Conservation (phyloP, 1,140 invertebrate genomes). For the Nymphalis io region DNA sequence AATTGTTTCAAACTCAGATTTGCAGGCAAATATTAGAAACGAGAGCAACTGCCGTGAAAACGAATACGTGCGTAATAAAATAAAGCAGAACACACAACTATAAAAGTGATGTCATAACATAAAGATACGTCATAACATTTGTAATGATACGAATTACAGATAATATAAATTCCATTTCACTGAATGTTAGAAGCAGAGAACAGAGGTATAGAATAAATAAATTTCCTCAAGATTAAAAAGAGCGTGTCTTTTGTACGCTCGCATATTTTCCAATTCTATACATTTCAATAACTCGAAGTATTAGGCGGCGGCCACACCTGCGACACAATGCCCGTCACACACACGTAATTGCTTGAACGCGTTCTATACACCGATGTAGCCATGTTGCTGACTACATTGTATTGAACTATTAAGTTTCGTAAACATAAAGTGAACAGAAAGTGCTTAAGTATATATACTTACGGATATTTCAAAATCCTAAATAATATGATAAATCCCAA, state of each 20-base stretch:
- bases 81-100: too few species aligned
- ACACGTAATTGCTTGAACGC: conserved; percentile 14
- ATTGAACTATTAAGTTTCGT: background rate
- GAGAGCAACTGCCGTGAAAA: too few species aligned
- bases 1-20: too few species aligned
- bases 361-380: background rate
- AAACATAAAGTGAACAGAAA: too few species aligned
- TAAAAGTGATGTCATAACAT: too few species aligned
- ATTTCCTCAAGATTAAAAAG: background rate
- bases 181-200: background rate
- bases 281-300: conserved; percentile 17
- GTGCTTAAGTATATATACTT: too few species aligned
- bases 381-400: background rate
- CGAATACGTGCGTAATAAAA: too few species aligned
- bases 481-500: too few species aligned
- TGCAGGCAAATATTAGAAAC: too few species aligned
- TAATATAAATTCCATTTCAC: background rate
- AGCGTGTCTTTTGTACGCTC: background rate
- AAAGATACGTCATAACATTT: too few species aligned
- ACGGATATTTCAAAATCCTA: too few species aligned
- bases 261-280: conserved; percentile 15
- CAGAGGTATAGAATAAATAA: background rate
- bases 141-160: background rate
- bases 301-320: conserved; percentile 20
- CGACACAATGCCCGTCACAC: conserved; percentile 11